These are phyloP conservation scores for Thinocorus orbignyianus DNA, from an alignment of 2,113 vertebrate genomes.

Conservation along the genomic window DNA sequence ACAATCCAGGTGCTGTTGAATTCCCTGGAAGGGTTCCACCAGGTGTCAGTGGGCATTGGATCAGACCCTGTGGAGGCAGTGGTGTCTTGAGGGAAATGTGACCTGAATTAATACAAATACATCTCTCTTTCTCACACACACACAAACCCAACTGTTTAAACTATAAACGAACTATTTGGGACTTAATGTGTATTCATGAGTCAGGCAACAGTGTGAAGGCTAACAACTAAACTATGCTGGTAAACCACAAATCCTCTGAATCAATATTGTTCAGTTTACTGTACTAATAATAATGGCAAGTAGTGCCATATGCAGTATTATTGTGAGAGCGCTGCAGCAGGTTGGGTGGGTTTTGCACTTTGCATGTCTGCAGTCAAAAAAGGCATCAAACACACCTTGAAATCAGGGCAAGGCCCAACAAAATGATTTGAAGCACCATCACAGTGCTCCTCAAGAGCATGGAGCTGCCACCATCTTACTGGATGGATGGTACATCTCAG, in stretches of 20 bases:
- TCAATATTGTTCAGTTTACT: conserved; percentile 18
- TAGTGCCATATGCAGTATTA: neutral
- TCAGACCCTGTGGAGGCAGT: neutral
- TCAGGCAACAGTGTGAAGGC: neutral
- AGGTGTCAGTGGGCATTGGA: neutral
- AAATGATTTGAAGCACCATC: too few relatives aligned
- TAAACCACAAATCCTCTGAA: conserved; percentile 52
- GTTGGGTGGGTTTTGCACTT: neutral
- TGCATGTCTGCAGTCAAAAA: neutral
- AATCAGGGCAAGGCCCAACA: neutral
- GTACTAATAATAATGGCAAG: conserved; percentile 43
- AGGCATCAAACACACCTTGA: neutral
- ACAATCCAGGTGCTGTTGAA: neutral
- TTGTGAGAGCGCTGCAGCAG: neutral
- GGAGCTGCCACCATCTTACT: neutral
- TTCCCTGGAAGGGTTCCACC: neutral
- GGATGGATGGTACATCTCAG: neutral
- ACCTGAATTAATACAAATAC: neutral
- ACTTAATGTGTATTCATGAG: conserved; percentile 16
- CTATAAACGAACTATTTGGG: neutral
- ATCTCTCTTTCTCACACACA: neutral
- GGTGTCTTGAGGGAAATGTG: neutral
- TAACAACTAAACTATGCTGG: neutral
- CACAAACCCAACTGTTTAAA: neutral
- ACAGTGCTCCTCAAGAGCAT: accelerated